Conservation (phyloP, 2,113 vertebrate species). For the Seriola dumerili region DNA sequence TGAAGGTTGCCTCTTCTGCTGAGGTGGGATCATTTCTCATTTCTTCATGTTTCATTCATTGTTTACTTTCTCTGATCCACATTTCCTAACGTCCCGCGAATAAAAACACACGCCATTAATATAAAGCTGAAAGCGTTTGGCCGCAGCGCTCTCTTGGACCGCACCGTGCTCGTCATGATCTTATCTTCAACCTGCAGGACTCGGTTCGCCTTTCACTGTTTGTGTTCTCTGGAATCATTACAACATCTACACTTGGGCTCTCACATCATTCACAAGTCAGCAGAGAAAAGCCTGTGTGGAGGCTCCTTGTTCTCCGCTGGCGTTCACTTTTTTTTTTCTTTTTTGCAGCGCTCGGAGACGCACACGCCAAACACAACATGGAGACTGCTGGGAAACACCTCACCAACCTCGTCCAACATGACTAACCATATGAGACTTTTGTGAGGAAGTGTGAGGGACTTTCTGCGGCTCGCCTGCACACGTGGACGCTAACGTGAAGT, state of each 20-base stretch:
- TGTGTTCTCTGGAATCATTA: conserved; percentile 36
- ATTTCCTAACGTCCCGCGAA: conserved; percentile 1
- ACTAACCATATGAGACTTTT: conserved; percentile 28
- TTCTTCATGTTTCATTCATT: background rate
- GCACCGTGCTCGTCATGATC: conserved; percentile 15
- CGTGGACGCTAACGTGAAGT: conserved; percentile 37
- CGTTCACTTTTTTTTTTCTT: conserved; percentile 33
- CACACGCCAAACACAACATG: conserved; percentile 68
- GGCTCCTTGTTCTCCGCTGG: conserved; percentile 41
- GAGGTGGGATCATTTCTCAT: background rate
- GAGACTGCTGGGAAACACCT: conserved; percentile 59
- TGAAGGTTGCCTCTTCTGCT: background rate
- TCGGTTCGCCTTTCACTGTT: conserved; percentile 28
- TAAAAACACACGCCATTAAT: conserved; percentile 15
- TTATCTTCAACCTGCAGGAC: conserved; percentile 40
- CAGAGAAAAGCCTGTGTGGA: conserved; percentile 23
- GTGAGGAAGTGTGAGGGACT: conserved; percentile 50
- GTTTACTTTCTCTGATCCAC: conserved; percentile 19
- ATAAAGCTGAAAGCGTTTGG: background rate
- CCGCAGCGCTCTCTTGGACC: background rate
- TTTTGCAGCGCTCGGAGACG: conserved; percentile 13
- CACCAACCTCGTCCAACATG: conserved; percentile 29
- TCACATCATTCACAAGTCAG: conserved; percentile 30
- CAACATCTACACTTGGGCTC: conserved; percentile 40
- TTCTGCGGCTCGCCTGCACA: conserved; percentile 57